Evolutionary conservation across 1,140 invertebrate genomes (phyloP).

Genomic region (Wiebesia pumilae): DNA sequence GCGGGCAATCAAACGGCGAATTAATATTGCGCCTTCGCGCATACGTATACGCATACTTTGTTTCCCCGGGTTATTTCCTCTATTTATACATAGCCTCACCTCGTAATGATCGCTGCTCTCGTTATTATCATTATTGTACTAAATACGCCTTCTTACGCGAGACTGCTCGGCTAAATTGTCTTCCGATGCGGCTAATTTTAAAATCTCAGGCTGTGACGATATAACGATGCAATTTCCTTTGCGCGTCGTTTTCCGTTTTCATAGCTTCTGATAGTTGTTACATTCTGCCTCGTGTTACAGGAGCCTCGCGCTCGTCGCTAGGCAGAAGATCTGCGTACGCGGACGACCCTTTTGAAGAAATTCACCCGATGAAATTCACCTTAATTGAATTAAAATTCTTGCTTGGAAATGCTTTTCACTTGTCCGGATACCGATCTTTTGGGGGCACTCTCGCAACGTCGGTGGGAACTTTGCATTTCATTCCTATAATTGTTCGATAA

Average conservation of each 20-base stretch:
- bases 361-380: too few species aligned
- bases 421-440: too few species aligned
- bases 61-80: neutral
- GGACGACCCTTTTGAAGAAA: too few species aligned
- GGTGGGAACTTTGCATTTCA: too few species aligned
- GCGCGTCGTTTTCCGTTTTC: neutral
- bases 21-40: conserved; percentile 10
- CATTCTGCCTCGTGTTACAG: too few species aligned
- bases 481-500: too few species aligned
- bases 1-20: conserved; percentile 32
- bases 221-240: conserved; percentile 2
- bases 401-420: too few species aligned
- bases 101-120: neutral
- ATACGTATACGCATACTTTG: conserved; percentile 15
- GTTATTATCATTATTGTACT: conserved; percentile 20
- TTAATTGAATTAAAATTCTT: too few species aligned
- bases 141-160: neutral
- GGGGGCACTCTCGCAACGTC: too few species aligned
- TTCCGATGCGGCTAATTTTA: neutral
- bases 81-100: neutral
- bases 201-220: neutral
- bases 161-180: neutral
- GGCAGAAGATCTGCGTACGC: too few species aligned
- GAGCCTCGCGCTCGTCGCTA: too few species aligned
- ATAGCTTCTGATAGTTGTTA: neutral